Conservation (phyloP, 2,888 invertebrate genomes). For the Rugalucina vietnamica region DNA sequence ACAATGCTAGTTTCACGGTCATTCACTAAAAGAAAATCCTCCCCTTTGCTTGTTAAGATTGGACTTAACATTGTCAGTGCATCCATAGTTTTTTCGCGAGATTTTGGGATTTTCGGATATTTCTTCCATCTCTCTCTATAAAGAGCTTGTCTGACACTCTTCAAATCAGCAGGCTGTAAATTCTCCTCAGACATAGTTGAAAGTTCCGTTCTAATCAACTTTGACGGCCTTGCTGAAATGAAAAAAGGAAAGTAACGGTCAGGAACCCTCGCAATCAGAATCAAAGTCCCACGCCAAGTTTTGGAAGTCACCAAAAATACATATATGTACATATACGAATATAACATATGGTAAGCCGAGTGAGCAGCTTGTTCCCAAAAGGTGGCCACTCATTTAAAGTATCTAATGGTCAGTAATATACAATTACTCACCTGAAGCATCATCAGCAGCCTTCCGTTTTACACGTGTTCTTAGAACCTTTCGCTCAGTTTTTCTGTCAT, state of each 20-base stretch:
- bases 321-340: no score
- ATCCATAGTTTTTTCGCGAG: background rate
- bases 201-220: background rate
- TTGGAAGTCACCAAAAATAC: no score
- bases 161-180: background rate
- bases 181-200: background rate
- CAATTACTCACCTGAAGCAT: no score
- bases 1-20: background rate
- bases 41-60: background rate
- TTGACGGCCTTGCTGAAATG: background rate
- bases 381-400: no score
- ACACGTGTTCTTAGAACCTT: background rate
- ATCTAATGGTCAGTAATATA: no score
- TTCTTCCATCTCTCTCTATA: background rate
- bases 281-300: no score
- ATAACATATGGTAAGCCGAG: no score
- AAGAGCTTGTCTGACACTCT: background rate
- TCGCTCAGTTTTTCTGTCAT: background rate
- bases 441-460: no score
- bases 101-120: background rate
- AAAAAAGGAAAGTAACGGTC: no score
- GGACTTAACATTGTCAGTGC: background rate
- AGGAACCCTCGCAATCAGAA: no score
- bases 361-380: no score
- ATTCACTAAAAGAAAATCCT: background rate